Evolutionary conservation across 2,888 invertebrate species (phyloP).

Genomic region (Abrostola tripartita): DNA sequence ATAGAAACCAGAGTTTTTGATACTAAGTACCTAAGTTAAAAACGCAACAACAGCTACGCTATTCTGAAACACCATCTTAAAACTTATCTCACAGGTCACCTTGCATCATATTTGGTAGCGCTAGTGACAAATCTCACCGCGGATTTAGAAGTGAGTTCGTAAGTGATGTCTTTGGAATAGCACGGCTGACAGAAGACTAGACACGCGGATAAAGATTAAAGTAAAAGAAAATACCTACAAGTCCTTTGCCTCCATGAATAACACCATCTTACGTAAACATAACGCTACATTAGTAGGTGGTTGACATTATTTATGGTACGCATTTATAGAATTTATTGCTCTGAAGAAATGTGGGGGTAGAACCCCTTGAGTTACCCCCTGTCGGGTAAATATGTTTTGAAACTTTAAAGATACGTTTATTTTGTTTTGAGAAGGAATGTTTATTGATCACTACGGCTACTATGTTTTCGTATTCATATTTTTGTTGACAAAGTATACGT

Average conservation of each 20-base stretch:
- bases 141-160: too few species aligned
- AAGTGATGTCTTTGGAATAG: too few species aligned
- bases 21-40: too few species aligned
- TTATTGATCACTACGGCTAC: constrained; percentile 21
- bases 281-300: constrained; percentile 77
- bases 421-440: constrained; percentile 40
- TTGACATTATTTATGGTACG: constrained; percentile 76
- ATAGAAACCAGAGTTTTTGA: too few species aligned
- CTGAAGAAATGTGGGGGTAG: constrained; percentile 57
- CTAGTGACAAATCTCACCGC: too few species aligned
- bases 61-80: too few species aligned
- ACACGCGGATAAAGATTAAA: background rate
- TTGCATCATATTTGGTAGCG: too few species aligned
- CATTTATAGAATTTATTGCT: constrained; percentile 80
- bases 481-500: background rate
- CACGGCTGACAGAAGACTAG: background rate
- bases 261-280: constrained; percentile 61
- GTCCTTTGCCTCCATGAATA: background rate
- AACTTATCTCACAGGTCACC: too few species aligned
- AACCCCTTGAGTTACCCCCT: constrained; percentile 51
- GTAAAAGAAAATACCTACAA: background rate
- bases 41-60: too few species aligned
- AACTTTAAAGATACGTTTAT: constrained; percentile 39
- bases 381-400: constrained; percentile 52
- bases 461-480: background rate